Conservation (phyloP, 1,140 invertebrate species). For the Pachyrhynchus sulphureomaculatus region DNA sequence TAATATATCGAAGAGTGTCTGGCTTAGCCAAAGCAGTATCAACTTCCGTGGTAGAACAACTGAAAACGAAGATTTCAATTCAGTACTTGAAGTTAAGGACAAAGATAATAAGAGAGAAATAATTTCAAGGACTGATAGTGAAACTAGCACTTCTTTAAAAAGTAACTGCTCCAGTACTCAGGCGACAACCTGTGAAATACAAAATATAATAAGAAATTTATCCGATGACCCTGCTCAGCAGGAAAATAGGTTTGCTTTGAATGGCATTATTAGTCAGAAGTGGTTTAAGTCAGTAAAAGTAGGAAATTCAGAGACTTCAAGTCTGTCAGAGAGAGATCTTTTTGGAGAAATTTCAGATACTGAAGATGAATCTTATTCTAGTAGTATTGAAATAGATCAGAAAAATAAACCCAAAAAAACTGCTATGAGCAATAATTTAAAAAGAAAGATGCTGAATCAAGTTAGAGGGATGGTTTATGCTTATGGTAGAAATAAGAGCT, state of each 20-base stretch:
- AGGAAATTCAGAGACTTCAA: not conserved
- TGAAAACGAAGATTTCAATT: too few species aligned
- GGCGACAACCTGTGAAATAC: not conserved
- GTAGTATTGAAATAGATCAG: not conserved
- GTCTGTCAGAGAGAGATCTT: not conserved
- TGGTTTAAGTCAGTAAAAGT: not conserved
- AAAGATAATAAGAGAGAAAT: not conserved
- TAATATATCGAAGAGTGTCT: too few species aligned
- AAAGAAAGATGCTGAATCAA: not conserved
- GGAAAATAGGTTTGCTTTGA: not conserved
- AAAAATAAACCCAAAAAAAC: not conserved
- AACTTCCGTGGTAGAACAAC: too few species aligned
- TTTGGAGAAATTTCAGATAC: constrained; percentile 7
- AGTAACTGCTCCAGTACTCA: not conserved
- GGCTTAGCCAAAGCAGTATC: too few species aligned
- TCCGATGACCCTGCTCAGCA: not conserved
- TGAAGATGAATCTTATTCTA: not conserved
- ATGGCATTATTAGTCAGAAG: not conserved
- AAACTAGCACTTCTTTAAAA: not conserved
- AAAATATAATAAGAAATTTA: not conserved
- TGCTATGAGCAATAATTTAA: not conserved
- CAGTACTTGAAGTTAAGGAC: not conserved
- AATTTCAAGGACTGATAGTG: not conserved
- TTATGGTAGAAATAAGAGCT: not conserved
- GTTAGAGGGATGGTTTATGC: not conserved